Conservation (phyloP, 2,113 vertebrate species). For the Cyanistes caeruleus region DNA sequence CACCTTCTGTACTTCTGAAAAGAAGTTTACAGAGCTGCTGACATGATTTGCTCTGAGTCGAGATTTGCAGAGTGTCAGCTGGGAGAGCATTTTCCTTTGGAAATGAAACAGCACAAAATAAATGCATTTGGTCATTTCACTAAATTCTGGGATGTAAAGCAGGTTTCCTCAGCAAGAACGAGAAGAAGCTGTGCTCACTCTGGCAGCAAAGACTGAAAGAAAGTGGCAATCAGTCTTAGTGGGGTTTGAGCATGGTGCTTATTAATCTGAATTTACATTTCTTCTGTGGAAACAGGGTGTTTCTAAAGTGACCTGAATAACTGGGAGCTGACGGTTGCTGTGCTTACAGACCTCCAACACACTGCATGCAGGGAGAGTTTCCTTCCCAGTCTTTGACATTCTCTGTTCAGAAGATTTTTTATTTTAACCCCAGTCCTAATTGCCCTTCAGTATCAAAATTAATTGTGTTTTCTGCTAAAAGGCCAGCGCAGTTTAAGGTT, state of each 20-base stretch:
- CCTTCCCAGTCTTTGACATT: slow-evolving; percentile 72
- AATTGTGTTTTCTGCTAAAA: slow-evolving; percentile 85
- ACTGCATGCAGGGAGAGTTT: slow-evolving; percentile 28
- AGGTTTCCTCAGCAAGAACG: neutral
- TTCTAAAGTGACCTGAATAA: slow-evolving; percentile 45
- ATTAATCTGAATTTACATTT: slow-evolving; percentile 51
- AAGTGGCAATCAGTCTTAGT: slow-evolving; percentile 15
- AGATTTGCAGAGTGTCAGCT: slow-evolving; percentile 7
- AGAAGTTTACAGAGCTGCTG: neutral
- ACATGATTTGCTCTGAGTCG: neutral
- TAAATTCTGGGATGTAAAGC: slow-evolving; percentile 36
- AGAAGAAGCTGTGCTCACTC: slow-evolving; percentile 21
- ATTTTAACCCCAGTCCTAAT: slow-evolving; percentile 82
- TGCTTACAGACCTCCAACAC: slow-evolving; percentile 20
- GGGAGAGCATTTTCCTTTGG: slow-evolving; percentile 19
- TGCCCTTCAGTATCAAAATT: slow-evolving; percentile 85
- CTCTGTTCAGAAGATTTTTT: slow-evolving; percentile 74
- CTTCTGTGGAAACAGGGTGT: neutral
- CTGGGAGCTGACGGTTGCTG: slow-evolving; percentile 13
- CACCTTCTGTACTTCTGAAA: neutral
- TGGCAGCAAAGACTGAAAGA: slow-evolving; percentile 13
- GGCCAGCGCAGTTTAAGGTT: slow-evolving; percentile 81
- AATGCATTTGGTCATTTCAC: slow-evolving; percentile 28
- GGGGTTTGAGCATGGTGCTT: neutral
- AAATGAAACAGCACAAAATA: slow-evolving; percentile 15